Evolutionary conservation across 2,113 vertebrate species (phyloP), one percentile per base, ranked within the genome.

Genomic region (Ochotona princeps): DNA sequence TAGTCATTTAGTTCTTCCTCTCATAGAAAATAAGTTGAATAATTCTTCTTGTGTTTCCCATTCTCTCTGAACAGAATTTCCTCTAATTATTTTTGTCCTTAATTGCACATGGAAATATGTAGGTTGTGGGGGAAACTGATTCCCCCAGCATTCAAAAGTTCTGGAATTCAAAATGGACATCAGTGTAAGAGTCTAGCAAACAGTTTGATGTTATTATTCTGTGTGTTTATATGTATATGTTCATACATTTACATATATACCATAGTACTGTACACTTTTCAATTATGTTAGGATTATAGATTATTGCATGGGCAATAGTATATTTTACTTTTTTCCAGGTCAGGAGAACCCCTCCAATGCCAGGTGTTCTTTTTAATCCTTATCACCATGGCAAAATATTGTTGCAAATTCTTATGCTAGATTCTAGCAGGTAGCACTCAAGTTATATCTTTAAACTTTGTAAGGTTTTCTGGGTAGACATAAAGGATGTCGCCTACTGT

Each of bases 31-130:
- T 72, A 95, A 89, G 91, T 83, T 83, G 80, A 92, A 61, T 54
- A 51, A 49, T 61, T 51, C 80, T 92, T 65, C 32, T 28, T 83
- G 17, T 13, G 65, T 91, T 92, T 96, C 32, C 89, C 32, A 20
- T 86, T 94, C 38, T 89, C 32, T 67, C 32, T 89, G 72, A 76
- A 78, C 73, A 94, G 93, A 91, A 3, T 74, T 97, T 97, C 93
- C 89, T 47, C 49, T 91, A 25, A 80, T 81, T 95, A 95, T 95
- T 92, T 91, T 92, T 91, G 72, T 78, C 11, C 44, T 44, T 82
- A 82, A 89, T 51, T 89, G 21, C 87, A 8, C 44, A 18, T 88
- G 60, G 76, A 76, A 57, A 95, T 93, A 85, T 12, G 30, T 60
- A 54, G 18, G 26, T 65, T 75, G 5, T 32, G 38, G 54, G 11